These are phyloP conservation scores for Agonopterix heracliana DNA, from an alignment of 2,888 invertebrate genomes.

Conservation along the genomic window DNA sequence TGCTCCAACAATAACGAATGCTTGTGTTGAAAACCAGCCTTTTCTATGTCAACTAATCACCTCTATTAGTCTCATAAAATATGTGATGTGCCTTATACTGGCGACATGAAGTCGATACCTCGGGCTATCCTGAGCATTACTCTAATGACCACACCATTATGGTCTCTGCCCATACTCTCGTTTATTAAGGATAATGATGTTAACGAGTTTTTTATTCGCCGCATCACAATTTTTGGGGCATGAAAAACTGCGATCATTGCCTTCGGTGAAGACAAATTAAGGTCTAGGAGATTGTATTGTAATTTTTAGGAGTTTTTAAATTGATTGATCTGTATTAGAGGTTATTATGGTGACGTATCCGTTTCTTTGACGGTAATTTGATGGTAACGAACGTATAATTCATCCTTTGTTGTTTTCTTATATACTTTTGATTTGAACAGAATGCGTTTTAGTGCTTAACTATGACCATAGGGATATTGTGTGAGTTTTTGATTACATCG, in stretches of 20 bases:
- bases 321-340: no score
- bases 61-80: constrained; percentile 11
- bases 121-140: constrained; percentile 39
- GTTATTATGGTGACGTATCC: no score
- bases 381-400: no score
- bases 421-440: no score
- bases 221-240: constrained; percentile 34
- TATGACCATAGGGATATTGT: no score
- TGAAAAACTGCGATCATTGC: constrained; percentile 36
- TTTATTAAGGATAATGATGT: constrained; percentile 63
- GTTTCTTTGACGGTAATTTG: no score
- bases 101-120: constrained; percentile 44
- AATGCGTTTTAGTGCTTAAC: no score
- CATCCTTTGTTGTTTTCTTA: no score
- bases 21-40: no score
- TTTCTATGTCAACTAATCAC: not conserved
- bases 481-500: no score
- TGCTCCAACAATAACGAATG: no score
- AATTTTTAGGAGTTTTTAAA: not conserved
- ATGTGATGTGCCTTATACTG: constrained; percentile 15
- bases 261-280: constrained; percentile 40
- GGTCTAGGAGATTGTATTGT: not conserved
- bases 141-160: constrained; percentile 57
- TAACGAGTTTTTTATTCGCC: constrained; percentile 61
- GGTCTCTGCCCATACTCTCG: constrained; percentile 44